These are phyloP conservation scores for Clinocottus analis DNA, from an alignment of 2,113 vertebrate species.

Conservation along the genomic window DNA sequence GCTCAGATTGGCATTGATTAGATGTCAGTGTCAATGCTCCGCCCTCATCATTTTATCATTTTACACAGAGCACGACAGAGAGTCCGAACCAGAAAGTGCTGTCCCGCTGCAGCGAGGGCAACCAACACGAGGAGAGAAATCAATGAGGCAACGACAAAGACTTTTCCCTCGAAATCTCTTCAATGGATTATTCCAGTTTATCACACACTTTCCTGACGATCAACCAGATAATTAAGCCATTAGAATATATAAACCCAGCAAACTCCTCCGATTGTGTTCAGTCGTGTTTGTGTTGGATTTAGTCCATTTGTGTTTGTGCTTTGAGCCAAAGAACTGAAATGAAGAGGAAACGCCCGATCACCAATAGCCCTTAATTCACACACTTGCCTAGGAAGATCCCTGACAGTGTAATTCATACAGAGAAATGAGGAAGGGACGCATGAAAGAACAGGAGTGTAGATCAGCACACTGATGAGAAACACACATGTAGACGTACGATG, in stretches of 20 bases:
- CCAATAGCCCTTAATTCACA: conserved; percentile 43
- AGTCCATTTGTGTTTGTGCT: background rate
- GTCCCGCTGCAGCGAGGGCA: conserved; percentile 18
- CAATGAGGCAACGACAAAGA: background rate
- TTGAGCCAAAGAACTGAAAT: conserved; percentile 3
- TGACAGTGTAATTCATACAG: conserved; percentile 24
- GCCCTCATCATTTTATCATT: conserved; percentile 47
- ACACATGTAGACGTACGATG: background rate
- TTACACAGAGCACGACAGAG: conserved; percentile 23
- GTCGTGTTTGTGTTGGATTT: conserved; percentile 6
- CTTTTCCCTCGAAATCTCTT: background rate
- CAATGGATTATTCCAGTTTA: background rate
- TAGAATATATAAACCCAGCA: background rate
- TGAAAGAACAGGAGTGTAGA: background rate
- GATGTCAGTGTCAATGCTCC: conserved; percentile 58
- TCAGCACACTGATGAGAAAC: conserved; percentile 8
- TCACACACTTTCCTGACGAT: background rate
- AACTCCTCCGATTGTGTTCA: background rate
- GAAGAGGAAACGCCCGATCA: background rate
- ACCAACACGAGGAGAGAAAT: conserved; percentile 5
- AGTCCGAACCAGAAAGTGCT: conserved; percentile 22
- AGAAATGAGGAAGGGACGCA: conserved; percentile 17
- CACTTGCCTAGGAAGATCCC: conserved; percentile 6
- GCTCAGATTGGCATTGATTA: conserved; percentile 71
- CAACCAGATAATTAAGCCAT: background rate